phyloP scores from a whole-genome alignment of 2,888 invertebrate species.

The Polydesmus complanatus region DNA sequence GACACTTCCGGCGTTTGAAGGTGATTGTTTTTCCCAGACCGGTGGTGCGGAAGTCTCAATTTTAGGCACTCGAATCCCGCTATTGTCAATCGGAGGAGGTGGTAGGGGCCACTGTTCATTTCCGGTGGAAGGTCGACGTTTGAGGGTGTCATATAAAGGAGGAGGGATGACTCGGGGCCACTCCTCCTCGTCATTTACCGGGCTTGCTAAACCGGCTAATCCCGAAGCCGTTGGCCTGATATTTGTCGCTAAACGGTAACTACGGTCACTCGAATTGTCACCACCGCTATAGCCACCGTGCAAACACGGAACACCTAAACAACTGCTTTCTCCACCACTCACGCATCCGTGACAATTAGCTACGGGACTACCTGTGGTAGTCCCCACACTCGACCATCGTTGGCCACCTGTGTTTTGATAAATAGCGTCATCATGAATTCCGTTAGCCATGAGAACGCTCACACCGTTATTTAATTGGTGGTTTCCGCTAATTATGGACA shows the following conservation, averaged over 20 bases:
- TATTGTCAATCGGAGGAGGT: neutral
- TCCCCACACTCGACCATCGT: slow-evolving; percentile 12
- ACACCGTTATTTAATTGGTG: neutral
- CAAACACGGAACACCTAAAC: slow-evolving; percentile 13
- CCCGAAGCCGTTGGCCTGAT: slow-evolving; percentile 11
- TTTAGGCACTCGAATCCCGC: neutral
- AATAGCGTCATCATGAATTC: neutral
- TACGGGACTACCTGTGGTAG: slow-evolving; percentile 2
- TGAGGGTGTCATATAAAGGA: slow-evolving; percentile 12
- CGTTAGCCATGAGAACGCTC: neutral
- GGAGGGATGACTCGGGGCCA: slow-evolving; percentile 12
- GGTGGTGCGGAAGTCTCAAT: neutral
- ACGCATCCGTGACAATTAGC: slow-evolving; percentile 11
- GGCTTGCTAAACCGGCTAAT: slow-evolving; percentile 7
- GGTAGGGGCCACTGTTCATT: neutral
- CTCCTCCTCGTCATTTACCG: neutral
- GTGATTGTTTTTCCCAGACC: slow-evolving; percentile 14
- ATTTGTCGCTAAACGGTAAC: slow-evolving; percentile 9
- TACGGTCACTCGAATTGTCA: slow-evolving; percentile 12
- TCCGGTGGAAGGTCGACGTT: neutral
- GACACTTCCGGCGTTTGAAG: neutral
- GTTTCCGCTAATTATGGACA: neutral
- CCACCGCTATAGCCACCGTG: neutral
- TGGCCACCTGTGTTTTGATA: slow-evolving; percentile 14
- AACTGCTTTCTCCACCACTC: slow-evolving; percentile 7